Conservation (phyloP, 2,888 invertebrate species). For the Apamea epomidion region DNA sequence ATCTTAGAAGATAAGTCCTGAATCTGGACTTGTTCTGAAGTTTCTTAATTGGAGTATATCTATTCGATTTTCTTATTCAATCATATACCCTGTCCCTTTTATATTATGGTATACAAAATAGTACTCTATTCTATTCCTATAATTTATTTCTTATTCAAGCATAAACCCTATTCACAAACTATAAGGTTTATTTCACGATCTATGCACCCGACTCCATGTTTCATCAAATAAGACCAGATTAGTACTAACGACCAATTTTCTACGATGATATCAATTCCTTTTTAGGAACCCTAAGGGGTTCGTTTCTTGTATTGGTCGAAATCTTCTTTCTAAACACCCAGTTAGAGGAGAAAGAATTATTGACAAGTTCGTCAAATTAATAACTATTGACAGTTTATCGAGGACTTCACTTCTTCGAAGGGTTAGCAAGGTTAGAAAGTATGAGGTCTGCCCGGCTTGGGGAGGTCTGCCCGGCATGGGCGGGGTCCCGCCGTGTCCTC, state of each 20-base stretch:
- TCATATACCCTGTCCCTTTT: background rate
- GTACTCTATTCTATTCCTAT: background rate
- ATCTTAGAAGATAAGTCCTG: background rate
- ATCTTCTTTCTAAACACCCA: background rate
- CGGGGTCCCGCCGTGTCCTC: no score
- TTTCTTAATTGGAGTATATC: background rate
- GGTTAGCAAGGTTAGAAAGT: no score
- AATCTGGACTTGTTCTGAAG: background rate
- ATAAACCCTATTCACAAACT: slow-evolving; percentile 24
- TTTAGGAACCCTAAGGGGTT: slow-evolving; percentile 51
- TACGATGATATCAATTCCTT: slow-evolving; percentile 61
- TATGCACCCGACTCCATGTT: slow-evolving; percentile 31
- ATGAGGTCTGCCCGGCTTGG: no score
- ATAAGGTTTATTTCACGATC: slow-evolving; percentile 27
- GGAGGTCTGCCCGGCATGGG: no score
- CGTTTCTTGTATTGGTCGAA: slow-evolving; percentile 44
- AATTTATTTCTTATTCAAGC: slow-evolving; percentile 18
- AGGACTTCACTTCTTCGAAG: background rate
- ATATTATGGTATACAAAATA: background rate
- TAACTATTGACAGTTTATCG: no score
- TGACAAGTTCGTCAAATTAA: background rate
- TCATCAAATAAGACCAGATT: slow-evolving; percentile 51
- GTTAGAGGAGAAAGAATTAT: background rate
- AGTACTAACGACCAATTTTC: slow-evolving; percentile 58
- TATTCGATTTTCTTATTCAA: background rate